phyloP scores from a whole-genome alignment of 2,888 invertebrate genomes.

The Griposia aprilina region DNA sequence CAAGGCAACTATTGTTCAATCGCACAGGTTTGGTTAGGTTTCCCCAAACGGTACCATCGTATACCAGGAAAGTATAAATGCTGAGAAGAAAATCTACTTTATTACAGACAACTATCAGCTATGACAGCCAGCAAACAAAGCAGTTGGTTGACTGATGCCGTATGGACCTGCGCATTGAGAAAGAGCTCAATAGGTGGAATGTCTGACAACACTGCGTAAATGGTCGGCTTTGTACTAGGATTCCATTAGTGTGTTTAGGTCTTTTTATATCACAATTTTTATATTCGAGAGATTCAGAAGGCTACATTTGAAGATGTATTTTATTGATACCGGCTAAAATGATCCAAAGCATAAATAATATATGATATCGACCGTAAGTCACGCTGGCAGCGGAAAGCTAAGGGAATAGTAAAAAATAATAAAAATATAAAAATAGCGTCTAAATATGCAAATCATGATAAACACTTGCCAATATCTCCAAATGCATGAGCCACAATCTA shows the following conservation, averaged over 20 bases:
- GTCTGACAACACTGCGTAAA: neutral
- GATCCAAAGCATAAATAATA: neutral
- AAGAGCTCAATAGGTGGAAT: neutral
- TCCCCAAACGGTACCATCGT: no score
- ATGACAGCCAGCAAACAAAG: neutral
- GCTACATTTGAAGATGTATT: neutral
- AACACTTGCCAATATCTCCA: no score
- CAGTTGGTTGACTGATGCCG: no score
- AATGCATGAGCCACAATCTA: no score
- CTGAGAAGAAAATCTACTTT: neutral
- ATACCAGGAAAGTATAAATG: neutral
- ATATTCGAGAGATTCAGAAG: neutral
- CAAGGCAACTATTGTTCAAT: neutral
- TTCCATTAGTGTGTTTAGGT: neutral
- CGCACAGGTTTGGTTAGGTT: no score
- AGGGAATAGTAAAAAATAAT: no score
- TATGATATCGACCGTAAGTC: neutral
- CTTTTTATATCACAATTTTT: neutral
- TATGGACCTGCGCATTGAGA: neutral
- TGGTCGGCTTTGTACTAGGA: neutral
- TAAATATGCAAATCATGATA: no score
- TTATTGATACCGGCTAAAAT: neutral
- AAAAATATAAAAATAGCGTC: neutral
- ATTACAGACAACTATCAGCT: neutral
- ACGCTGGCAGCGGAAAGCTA: no score